Evolutionary conservation across 1,140 invertebrate species (phyloP), one percentile per base, ranked within the genome.

Genomic region (Euura saliciscinereae): DNA sequence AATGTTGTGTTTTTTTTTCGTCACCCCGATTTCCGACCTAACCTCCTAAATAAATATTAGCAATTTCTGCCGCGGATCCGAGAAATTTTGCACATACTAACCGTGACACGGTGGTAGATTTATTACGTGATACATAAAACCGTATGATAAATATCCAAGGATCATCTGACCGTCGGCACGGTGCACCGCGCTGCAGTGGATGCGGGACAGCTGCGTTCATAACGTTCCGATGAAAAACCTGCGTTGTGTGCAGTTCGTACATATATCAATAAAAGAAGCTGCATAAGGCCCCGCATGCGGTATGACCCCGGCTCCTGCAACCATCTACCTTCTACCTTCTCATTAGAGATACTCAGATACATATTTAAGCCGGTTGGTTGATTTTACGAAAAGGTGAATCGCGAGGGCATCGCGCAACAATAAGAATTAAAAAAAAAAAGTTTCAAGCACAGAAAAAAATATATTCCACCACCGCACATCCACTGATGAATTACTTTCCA

Each of bases 271-370:
- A 59, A 59, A 59, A n/a, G 51, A 59, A n/a, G 51, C 51, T 59
- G 51, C 51, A 59, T 59, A 59, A 59, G 51, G 51, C 51, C 51
- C 51, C 51, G 51, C 51, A 59, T 59, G 51, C 51, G 8, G 51
- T n/a, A 59, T 6, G 51, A 59, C 8, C 51, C 3, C 28, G 28
- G 28, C 28, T 28, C 28, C 28, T 28, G 28, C 28, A 28, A 28
- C 28, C 28, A 28, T 28, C 28, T 28, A 28, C 28, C 28, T 28
- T 28, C 28, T 59, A n/a, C 51, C 51, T 59, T 59, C 51, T 59
- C 51, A 59, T 59, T 59, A 59, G 51, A 59, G 51, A 59, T n/a
- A 59, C n/a, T n/a, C n/a, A n/a, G n/a, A n/a, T n/a, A n/a, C n/a
- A n/a, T n/a, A 28, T 28, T 28, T 28, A 28, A 28, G 28, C 28